Base-by-base conservation (phyloP, 2,113 vertebrate genomes). In the Oenanthe melanoleuca region DNA sequence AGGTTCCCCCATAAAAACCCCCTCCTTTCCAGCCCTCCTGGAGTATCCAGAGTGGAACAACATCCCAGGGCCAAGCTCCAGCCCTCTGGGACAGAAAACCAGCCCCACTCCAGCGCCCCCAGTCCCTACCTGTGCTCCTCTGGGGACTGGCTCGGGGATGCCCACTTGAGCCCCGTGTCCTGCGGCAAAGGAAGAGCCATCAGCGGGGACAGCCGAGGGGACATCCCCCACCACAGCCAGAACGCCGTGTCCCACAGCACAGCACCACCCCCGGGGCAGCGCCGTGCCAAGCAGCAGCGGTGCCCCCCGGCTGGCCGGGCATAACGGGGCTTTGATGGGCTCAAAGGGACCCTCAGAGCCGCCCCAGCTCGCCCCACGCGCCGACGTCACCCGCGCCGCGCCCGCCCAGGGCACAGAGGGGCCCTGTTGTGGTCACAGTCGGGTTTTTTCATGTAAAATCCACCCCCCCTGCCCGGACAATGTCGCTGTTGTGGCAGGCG, bases 121-220 rank as follows among this genome's bases (percentile, higher is more conserved):
- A 6, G 1, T 21, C 60, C 92, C 63, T 96, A 96, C 99, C 99
- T 98, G 83, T 99, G 98, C 79, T 99, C 99, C 92, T 99, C 98
- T 1, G 98, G 98, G 53, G 98, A 96, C 89, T 97, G 98, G 17
- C 97, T 98, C 1, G 98, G 97, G 52, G 98, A 98, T 53, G 97
- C 98, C 99, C 99, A 99, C 73, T 97, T 98, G 97, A 98, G 98
- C 74, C 98, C 97, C 0, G 97, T 95, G 1, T 98, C 98, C 99
- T 99, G 94, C 0, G 1, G 23, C 88, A 53, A 83, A 88, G 34
- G 37, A 52, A 70, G n/a, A 73, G 50, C n/a, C 18, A 5, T 92
- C 33, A 86, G 57, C 0, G 66, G 72, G 23, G 24, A 26, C 60
- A 19, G 37, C 4, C 14, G 9, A 26, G 71, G 71, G 63, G 63